Evolutionary conservation across 1,140 invertebrate genomes (phyloP).

Genomic region (Drosophila repletoides): DNA sequence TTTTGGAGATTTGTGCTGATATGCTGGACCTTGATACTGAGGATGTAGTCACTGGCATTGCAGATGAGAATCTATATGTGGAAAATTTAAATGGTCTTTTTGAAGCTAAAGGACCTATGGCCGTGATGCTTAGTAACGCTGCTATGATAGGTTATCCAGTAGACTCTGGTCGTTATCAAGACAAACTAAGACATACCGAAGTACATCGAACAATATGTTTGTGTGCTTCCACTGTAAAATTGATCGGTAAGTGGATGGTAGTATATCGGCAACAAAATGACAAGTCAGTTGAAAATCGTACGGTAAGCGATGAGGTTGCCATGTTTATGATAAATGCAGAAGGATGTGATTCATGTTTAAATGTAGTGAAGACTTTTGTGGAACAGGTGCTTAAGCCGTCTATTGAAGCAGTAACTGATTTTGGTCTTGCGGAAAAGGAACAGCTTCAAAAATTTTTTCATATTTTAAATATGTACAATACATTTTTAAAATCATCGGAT

Average conservation of each 20-base stretch:
- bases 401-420: constrained; percentile 83
- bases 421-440: constrained; percentile 84
- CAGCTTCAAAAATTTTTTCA: constrained; percentile 84
- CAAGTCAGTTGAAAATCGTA: constrained; percentile 83
- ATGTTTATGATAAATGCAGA: constrained; percentile 81
- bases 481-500: constrained; percentile 80
- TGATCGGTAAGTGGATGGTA: constrained; percentile 84
- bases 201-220: constrained; percentile 83
- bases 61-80: constrained; percentile 85
- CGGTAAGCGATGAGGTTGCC: constrained; percentile 83
- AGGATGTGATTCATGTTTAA: constrained; percentile 77
- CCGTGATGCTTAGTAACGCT: constrained; percentile 84
- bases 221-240: constrained; percentile 82
- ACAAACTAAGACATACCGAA: constrained; percentile 70
- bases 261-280: constrained; percentile 83
- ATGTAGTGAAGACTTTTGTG: constrained; percentile 83
- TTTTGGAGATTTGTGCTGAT: constrained; percentile 86
- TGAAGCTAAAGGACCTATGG: constrained; percentile 82
- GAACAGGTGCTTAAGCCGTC: constrained; percentile 82
- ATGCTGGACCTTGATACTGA: constrained; percentile 84
- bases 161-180: constrained; percentile 84
- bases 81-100: constrained; percentile 84
- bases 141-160: constrained; percentile 74
- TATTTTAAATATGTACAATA: constrained; percentile 84
- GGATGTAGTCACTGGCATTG: constrained; percentile 86